Percentiles rank a stretch among this genome's conserved stretches.
Evolutionary conservation across 2,888 invertebrate genomes (phyloP).

Genomic region (Ormia ochracea): DNA sequence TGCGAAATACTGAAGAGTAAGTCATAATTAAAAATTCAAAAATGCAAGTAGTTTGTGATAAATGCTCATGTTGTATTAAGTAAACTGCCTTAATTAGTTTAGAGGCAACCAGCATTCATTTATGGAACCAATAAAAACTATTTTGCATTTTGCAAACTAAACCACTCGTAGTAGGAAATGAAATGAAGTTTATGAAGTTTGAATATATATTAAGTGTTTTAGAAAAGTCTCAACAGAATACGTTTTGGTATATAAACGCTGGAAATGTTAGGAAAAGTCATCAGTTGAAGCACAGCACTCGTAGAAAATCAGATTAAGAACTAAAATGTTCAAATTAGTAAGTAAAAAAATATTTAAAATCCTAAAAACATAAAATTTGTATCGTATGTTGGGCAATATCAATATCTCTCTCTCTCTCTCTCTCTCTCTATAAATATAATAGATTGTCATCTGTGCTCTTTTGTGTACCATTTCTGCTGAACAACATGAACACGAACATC

Average conservation of each 20-base stretch:
- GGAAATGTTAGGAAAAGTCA: neutral
- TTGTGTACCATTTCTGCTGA: conserved; percentile 20
- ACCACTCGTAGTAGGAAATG: too few relatives aligned
- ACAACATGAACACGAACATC: neutral
- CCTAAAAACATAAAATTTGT: neutral
- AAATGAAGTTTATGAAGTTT: too few relatives aligned
- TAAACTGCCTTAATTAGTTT: too few relatives aligned
- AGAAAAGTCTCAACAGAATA: neutral
- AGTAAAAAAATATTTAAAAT: neutral
- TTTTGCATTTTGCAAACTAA: too few relatives aligned
- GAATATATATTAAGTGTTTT: neutral
- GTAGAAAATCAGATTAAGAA: neutral
- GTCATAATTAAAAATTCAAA: too few relatives aligned
- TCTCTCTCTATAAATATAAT: neutral
- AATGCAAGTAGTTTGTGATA: too few relatives aligned
- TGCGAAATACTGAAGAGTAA: too few relatives aligned
- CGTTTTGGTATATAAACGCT: neutral
- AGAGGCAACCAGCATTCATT: too few relatives aligned
- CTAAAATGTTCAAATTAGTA: conserved; percentile 20
- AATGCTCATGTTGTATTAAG: too few relatives aligned
- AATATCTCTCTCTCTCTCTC: too few relatives aligned
- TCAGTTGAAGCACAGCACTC: conserved; percentile 2
- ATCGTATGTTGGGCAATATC: too few relatives aligned
- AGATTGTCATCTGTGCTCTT: conserved; percentile 33
- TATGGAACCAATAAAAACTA: too few relatives aligned